Evolutionary conservation across 1,140 invertebrate genomes (phyloP).

Genomic region (Saccostrea glomerata): DNA sequence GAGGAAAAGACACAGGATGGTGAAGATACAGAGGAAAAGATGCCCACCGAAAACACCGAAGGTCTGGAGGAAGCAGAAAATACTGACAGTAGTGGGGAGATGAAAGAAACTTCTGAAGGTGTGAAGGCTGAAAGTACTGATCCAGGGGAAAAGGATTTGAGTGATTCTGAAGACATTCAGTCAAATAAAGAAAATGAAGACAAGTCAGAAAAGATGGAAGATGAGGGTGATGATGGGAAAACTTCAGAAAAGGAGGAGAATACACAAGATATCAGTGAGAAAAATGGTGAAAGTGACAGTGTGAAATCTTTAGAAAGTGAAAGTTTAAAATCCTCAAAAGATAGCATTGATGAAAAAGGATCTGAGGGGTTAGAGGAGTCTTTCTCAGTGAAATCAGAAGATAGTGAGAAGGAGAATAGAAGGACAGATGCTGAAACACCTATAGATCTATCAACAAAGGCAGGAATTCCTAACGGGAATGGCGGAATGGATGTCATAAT

Average conservation of each 20-base stretch:
- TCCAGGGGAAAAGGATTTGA: background rate
- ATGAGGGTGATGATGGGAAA: constrained; percentile 4
- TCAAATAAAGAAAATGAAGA: constrained; percentile 36
- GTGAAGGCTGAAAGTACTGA: background rate
- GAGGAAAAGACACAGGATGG: background rate
- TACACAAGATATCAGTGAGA: background rate
- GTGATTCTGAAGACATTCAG: constrained; percentile 5
- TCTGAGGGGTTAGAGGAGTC: constrained; percentile 45
- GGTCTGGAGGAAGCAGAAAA: constrained; percentile 12
- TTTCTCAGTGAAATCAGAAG: constrained; percentile 61
- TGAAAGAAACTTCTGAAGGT: background rate
- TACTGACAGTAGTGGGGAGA: background rate
- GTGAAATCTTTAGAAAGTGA: constrained; percentile 23
- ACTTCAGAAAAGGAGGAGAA: background rate
- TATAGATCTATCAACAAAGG: constrained; percentile 71
- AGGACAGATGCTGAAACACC: constrained; percentile 60
- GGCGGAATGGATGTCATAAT: constrained; percentile 65
- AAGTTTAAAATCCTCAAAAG: constrained; percentile 41
- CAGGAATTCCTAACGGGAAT: constrained; percentile 50
- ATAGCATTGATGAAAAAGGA: constrained; percentile 39
- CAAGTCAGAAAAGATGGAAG: constrained; percentile 34
- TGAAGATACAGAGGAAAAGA: constrained; percentile 19
- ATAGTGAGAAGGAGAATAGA: constrained; percentile 69
- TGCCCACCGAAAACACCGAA: constrained; percentile 14
- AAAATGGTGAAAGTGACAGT: constrained; percentile 25